Evolutionary conservation across 1,140 invertebrate genomes (phyloP), one percentile per base, ranked within the genome.

Genomic region (Papilio polyxenes): DNA sequence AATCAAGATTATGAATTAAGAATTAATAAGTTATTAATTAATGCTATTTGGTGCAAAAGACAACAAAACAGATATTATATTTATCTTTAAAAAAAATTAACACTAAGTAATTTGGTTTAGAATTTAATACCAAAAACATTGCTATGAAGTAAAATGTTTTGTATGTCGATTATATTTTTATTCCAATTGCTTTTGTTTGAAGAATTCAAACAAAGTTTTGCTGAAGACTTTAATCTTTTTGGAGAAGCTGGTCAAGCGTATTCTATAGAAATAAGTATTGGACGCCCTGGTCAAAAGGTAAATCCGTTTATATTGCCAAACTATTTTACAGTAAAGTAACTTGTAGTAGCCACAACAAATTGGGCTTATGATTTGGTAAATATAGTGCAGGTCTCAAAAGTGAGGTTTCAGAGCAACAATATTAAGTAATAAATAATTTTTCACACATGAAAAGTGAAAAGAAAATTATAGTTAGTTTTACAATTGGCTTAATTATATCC

Each of bases 191-290:
- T 85, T 85, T 62, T 86, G 11, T 82, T 88, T 85, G 37, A 85
- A 83, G 53, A 84, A 81, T 85, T 87, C 23, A 83, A 82, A 44
- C 53, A 79, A 11, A 69, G 81, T 44, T 83, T 77, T 81, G 86
- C 88, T 76, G 92, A 93, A 83, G 84, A 89, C 44, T 93, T 88
- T 78, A 94, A 94, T 87, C 86, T 94, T 74, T 92, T 85, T 76
- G 92, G 92, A 78, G 90, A 92, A 80, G 89, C 92, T 65, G 92
- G 92, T 17, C 91, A 91, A 87, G 92, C 92, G 10, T 94, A 94
- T 81, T 86, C 90, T 10, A 87, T 94, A 82, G 89, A 92, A 85
- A 86, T 92, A 76, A 84, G 88, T 75, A 76, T 94, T 65, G 92
- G 92, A 48, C 88, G 89, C 83, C 92, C 92, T 48, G 86, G 85